Conservation (phyloP, 2,888 invertebrate species). For the Gasteruption jaculator region DNA sequence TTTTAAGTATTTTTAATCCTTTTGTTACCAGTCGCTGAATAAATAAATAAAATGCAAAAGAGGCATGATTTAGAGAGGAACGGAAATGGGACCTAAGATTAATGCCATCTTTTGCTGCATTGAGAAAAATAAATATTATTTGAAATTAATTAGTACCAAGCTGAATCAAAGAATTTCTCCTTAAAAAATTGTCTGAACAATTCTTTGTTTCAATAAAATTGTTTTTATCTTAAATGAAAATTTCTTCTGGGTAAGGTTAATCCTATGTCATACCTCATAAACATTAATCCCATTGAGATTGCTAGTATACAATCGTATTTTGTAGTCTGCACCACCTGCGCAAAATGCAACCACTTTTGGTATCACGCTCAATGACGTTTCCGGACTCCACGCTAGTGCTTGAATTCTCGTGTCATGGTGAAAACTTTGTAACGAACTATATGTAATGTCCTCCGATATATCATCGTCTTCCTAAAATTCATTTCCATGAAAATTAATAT, state of each 20-base stretch:
- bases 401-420: slow-evolving; percentile 57
- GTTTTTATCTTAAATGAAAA: background rate
- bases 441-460: slow-evolving; percentile 54
- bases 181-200: slow-evolving; percentile 1
- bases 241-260: too few species aligned
- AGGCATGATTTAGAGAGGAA: too few species aligned
- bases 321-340: slow-evolving; percentile 58
- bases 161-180: too few species aligned
- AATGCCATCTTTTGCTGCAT: too few species aligned
- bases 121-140: too few species aligned
- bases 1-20: too few species aligned
- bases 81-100: too few species aligned
- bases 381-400: slow-evolving; percentile 60
- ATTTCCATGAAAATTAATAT: slow-evolving; percentile 8
- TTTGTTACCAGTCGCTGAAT: too few species aligned
- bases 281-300: slow-evolving; percentile 54
- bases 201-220: slow-evolving; percentile 1
- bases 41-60: too few species aligned
- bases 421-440: slow-evolving; percentile 57
- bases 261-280: slow-evolving; percentile 50
- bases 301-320: slow-evolving; percentile 56
- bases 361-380: slow-evolving; percentile 58
- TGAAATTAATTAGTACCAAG: too few species aligned
- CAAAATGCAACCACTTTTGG: slow-evolving; percentile 59
- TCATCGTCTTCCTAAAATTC: slow-evolving; percentile 54